Base-by-base conservation (phyloP, 2,888 invertebrate genomes). In the Archaeoteleia sp. region DNA sequence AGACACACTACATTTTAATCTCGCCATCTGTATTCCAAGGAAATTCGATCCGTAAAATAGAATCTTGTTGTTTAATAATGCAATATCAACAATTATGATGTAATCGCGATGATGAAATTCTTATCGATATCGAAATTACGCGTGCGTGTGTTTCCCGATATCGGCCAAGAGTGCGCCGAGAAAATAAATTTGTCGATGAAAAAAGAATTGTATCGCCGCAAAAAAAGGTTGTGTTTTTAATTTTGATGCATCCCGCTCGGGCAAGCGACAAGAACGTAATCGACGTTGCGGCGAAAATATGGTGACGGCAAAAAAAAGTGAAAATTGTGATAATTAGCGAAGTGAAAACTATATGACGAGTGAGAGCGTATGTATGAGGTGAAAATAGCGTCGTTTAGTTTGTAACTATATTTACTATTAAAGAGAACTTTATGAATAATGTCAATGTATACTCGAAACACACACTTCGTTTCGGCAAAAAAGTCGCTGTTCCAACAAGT, bases 251-350 rank as follows among this genome's bases (percentile, higher is more conserved):
- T 20, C 5, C 20, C 20, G 20, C 20, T 20, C 20, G 20, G 5
- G 20, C 20, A 20, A n/a, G n/a, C n/a, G n/a, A n/a, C n/a, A n/a
- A n/a, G n/a, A n/a, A n/a, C 49, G 43, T 2, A 30, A 48, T 40
- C 57, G 57, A 34, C 53, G 43, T 34, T 29, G 35, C 49, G 60
- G 53, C 43, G n/a, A n/a, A n/a, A 66, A 63, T 9, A 39, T 48
- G 67, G 66, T 60, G 73, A 51, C 72, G 65, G 72, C 68, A 65
- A 58, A 62, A 32, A 53, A 25, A 73, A 72, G 75, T 71, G 75
- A 78, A 81, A 79, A 78, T 76, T 81, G 81, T 81, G 81, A 81
- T 81, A 81, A 80, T 74, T 73, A 75, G 78, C 72, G 76, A 78
- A 74, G 73, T 75, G 74, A 74, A 74, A 78, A 76, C 60, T 74